Base-by-base conservation (phyloP, 1,140 invertebrate genomes). In the Drosophila melanica region DNA sequence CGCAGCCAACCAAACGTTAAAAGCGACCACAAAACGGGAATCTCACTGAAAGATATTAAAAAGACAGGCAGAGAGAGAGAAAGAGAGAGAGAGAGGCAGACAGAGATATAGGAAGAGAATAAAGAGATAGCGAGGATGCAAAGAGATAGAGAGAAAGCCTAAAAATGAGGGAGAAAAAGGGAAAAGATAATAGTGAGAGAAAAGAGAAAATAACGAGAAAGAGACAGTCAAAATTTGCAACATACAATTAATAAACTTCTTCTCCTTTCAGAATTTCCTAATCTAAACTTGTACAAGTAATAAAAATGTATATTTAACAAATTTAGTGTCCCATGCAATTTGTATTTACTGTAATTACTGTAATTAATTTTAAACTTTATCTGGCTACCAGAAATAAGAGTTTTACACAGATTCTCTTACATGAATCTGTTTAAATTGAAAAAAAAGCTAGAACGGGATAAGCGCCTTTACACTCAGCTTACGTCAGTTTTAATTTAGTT, bases 1-100 rank as follows among this genome's bases (percentile, higher is more conserved):
- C 57, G 57, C 69, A 77, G 30, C 45, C 60, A 77, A 37, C 45
- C 60, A 60, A 63, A 55, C 68, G 58, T 9, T 1, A 12, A 57
- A 3, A 12, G 6, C 10, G 35, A 14, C 20, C 20, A 23, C 20
- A 23, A 23, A 23, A 23, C 20, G 2, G 20, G 41, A 37, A 33
- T 33, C 7, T 8, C 1, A 8, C 6, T 1, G 30, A 33, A 0
- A 41, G 58, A 39, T 11, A 12, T 2, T 6, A 16, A 4, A 14
- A 16, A 48, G 12, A 48, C 11, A 50, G 18, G 16, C 16, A 39
- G 5, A 30, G 37, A 27, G 18, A 27, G 35, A 42, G 11, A 57
- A 14, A 11, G 14, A 18, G 42, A 9, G 42, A 44, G 1, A 10
- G 6, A 18, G 16, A 10, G 3, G 20, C 2, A 44, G 42, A 20